Conservation (phyloP, 2,888 invertebrate species). For the Strigamia transsilvanica region DNA sequence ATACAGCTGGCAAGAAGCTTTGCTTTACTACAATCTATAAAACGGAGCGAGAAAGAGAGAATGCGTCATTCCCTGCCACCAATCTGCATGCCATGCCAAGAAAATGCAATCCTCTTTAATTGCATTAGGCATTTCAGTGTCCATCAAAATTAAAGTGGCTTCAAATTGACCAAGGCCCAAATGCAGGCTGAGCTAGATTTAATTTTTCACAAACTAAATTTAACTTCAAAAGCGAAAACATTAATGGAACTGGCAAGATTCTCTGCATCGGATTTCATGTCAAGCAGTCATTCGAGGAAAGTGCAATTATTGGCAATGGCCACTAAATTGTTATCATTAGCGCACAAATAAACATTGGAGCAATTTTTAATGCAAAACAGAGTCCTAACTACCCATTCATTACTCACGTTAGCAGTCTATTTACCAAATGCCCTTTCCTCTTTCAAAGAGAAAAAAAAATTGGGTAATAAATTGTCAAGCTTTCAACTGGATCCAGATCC, state of each 20-base stretch:
- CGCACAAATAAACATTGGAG: slow-evolving; percentile 32
- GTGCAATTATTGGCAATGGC: slow-evolving; percentile 34
- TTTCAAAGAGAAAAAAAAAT: neutral
- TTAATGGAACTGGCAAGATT: neutral
- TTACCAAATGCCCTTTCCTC: slow-evolving; percentile 36
- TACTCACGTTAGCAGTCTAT: neutral
- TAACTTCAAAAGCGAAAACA: neutral
- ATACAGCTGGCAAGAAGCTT: slow-evolving; percentile 24
- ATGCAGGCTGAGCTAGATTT: neutral
- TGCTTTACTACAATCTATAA: slow-evolving; percentile 3
- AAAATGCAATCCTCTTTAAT: slow-evolving; percentile 34
- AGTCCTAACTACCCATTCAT: slow-evolving; percentile 14
- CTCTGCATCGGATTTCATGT: slow-evolving; percentile 26
- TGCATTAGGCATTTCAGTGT: slow-evolving; percentile 7
- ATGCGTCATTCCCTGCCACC: neutral
- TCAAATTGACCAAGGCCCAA: slow-evolving; percentile 24
- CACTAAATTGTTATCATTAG: slow-evolving; percentile 49
- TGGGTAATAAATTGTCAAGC: slow-evolving; percentile 11
- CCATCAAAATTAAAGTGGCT: neutral
- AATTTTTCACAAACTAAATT: neutral
- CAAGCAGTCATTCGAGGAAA: slow-evolving; percentile 4
- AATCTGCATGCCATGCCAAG: neutral
- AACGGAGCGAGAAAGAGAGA: neutral
- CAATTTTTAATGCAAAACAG: slow-evolving; percentile 44
- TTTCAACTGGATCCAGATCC: slow-evolving; percentile 2